These are phyloP conservation scores for Morpho deidamia DNA, from an alignment of 2,888 invertebrate genomes.

Conservation along the genomic window DNA sequence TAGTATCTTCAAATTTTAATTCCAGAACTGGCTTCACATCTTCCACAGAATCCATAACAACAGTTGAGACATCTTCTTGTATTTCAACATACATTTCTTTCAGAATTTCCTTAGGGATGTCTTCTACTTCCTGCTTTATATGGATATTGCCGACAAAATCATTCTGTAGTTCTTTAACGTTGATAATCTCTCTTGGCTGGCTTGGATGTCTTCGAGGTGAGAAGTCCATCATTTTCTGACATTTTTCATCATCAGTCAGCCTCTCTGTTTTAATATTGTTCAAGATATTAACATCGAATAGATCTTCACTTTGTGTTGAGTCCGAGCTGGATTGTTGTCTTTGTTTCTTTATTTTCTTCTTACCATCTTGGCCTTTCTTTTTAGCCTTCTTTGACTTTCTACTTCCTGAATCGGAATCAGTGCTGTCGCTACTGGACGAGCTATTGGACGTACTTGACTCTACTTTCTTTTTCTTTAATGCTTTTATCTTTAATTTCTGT, in stretches of 20 bases:
- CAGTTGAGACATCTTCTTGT: neutral
- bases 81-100: neutral
- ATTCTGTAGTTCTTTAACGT: conserved; percentile 66
- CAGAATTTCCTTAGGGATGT: neutral
- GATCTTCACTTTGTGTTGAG: conserved; percentile 49
- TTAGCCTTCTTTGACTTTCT: conserved; percentile 27
- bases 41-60: neutral
- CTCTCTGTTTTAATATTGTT: conserved; percentile 69
- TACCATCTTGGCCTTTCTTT: conserved; percentile 28
- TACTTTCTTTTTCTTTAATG: conserved; percentile 50
- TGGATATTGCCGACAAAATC: conserved; percentile 64
- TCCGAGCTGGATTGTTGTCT: conserved; percentile 45
- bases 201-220: conserved; percentile 41
- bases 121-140: conserved; percentile 53
- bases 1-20: neutral
- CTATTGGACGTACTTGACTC: conserved; percentile 37
- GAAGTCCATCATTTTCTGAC: conserved; percentile 41
- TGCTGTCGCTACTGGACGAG: conserved; percentile 35
- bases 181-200: conserved; percentile 58
- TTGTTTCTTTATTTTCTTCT: conserved; percentile 37
- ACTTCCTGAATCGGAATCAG: conserved; percentile 32
- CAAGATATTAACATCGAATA: conserved; percentile 62
- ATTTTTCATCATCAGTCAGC: conserved; percentile 58
- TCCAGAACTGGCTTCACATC: neutral
- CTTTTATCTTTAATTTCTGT: conserved; percentile 50